phyloP scores from a whole-genome alignment of 2,113 vertebrate species.

The Pituophis catenifer region DNA sequence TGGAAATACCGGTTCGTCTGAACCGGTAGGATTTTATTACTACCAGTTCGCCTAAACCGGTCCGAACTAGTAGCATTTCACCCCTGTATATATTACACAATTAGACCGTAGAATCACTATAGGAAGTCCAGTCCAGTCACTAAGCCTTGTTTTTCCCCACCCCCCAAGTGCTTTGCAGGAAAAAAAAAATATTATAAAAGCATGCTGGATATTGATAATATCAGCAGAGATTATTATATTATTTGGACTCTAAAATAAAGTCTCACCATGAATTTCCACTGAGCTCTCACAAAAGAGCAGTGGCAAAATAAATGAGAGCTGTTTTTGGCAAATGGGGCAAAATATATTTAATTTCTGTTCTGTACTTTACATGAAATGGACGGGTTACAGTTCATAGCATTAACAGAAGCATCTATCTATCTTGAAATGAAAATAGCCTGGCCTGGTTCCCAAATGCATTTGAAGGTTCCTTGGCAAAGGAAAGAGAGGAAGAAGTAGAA shows the following conservation, averaged over 20 bases:
- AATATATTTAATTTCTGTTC: neutral
- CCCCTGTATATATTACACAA: neutral
- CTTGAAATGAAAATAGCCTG: neutral
- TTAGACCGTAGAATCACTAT: neutral
- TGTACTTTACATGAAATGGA: neutral
- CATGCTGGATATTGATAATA: neutral
- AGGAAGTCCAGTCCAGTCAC: neutral
- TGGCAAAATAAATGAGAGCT: neutral
- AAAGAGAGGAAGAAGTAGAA: neutral
- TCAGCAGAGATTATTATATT: neutral
- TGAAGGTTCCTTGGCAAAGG: neutral
- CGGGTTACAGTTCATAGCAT: constrained; percentile 1
- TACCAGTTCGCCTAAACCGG: too few relatives aligned
- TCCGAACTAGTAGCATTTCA: too few relatives aligned
- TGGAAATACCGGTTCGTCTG: too few relatives aligned
- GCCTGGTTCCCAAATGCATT: neutral
- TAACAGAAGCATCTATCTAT: neutral
- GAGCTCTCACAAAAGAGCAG: neutral
- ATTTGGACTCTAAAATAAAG: neutral
- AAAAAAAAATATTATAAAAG: neutral
- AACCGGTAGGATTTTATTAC: too few relatives aligned
- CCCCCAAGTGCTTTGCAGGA: neutral
- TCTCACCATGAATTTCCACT: neutral
- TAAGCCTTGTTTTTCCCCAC: neutral
- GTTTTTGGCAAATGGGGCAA: neutral